Conservation (phyloP, 2,888 invertebrate species). For the Deilephila elpenor region DNA sequence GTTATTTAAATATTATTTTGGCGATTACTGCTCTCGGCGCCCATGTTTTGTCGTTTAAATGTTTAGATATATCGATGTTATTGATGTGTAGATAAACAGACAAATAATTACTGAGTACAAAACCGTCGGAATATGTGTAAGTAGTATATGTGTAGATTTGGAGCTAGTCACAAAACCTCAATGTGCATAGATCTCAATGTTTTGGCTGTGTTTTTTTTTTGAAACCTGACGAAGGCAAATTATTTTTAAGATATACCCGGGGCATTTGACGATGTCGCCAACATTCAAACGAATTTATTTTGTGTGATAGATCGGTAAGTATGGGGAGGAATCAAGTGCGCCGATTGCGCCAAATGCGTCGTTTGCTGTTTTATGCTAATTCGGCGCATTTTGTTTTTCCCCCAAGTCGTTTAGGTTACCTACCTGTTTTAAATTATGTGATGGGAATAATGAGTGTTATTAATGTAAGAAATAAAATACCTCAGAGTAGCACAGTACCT, state of each 20-base stretch:
- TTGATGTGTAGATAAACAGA: constrained; percentile 51
- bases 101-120: constrained; percentile 35
- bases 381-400: constrained; percentile 16
- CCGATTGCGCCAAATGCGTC: neutral
- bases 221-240: constrained; percentile 29
- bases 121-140: constrained; percentile 27
- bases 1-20: neutral
- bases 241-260: constrained; percentile 30
- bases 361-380: neutral
- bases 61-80: constrained; percentile 49
- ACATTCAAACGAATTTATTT: constrained; percentile 49
- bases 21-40: neutral
- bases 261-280: constrained; percentile 35
- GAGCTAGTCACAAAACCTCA: constrained; percentile 34
- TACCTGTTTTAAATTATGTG: constrained; percentile 26
- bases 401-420: neutral
- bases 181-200: constrained; percentile 69
- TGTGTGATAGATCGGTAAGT: constrained; percentile 42
- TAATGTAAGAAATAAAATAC: constrained; percentile 61
- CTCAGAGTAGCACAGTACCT: constrained; percentile 53
- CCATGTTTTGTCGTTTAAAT: constrained; percentile 45
- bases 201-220: constrained; percentile 73
- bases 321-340: constrained; percentile 19
- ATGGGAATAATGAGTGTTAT: constrained; percentile 36
- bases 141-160: constrained; percentile 34